A percentile compares a stretch with the other conserved stretches of the same genome.
These are phyloP conservation scores for Palythoa grandiflora DNA, from an alignment of 92 coral and sea anemone genomes.

Conservation along the genomic window DNA sequence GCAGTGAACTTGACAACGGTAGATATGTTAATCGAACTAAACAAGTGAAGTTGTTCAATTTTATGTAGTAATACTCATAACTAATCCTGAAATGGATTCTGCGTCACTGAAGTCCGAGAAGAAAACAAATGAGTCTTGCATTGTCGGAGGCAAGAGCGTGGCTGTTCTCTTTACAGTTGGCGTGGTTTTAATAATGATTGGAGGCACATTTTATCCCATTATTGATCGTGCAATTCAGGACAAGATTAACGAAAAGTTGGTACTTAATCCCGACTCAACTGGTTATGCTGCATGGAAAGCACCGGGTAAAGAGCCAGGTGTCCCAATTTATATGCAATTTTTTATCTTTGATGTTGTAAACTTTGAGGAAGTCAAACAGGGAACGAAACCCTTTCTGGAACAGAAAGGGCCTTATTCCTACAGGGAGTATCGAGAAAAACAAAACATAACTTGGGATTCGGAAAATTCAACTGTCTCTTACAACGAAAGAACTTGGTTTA, in stretches of 20 bases:
- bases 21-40: too few relatives aligned
- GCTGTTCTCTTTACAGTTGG: conserved; percentile 78
- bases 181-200: conserved; percentile 66
- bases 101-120: conserved; percentile 17
- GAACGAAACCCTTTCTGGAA: conserved; percentile 62
- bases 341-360: conserved; percentile 74
- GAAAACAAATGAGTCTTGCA: conserved; percentile 50
- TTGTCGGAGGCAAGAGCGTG: conserved; percentile 78
- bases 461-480: conserved; percentile 74
- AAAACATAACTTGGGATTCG: conserved; percentile 80
- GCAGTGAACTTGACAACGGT: too few relatives aligned
- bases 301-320: conserved; percentile 60
- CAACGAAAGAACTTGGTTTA: conserved; percentile 81
- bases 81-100: conserved; percentile 24
- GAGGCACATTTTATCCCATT: conserved; percentile 66
- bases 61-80: too few relatives aligned
- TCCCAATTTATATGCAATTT: conserved; percentile 85
- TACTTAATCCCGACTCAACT: conserved; percentile 74
- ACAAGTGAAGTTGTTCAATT: too few relatives aligned
- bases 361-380: conserved; percentile 64
- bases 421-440: conserved; percentile 79
- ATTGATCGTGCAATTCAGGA: conserved; percentile 77
- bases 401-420: conserved; percentile 95
- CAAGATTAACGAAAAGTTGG: conserved; percentile 74
- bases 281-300: conserved; percentile 78